These are phyloP conservation scores for Lysiphlebus fabarum DNA, from an alignment of 1,140 invertebrate genomes.

Conservation along the genomic window DNA sequence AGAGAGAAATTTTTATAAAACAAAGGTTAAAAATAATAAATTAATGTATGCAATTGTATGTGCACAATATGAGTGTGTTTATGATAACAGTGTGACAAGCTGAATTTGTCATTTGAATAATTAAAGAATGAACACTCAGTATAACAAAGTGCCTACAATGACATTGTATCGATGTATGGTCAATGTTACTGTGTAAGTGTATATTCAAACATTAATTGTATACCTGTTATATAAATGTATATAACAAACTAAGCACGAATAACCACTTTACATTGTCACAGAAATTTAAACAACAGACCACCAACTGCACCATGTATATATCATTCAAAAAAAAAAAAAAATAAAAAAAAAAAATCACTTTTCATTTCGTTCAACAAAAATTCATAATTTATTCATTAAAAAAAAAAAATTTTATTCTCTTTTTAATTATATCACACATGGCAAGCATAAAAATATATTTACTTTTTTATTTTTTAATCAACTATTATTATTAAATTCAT, in stretches of 20 bases:
- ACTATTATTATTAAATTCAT: too few relatives aligned
- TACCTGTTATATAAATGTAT: constrained; percentile 28
- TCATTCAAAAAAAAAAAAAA: too few relatives aligned
- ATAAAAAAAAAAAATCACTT: too few relatives aligned
- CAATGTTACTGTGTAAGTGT: too few relatives aligned
- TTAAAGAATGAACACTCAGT: constrained; percentile 43
- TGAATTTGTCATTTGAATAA: constrained; percentile 45
- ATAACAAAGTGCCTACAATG: constrained; percentile 18
- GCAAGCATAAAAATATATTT: too few relatives aligned
- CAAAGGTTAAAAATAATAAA: too few relatives aligned
- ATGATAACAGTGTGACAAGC: neutral
- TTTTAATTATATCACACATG: too few relatives aligned
- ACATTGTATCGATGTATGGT: constrained; percentile 28
- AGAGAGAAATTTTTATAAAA: too few relatives aligned
- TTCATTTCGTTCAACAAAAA: constrained; percentile 18
- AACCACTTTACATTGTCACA: constrained; percentile 45
- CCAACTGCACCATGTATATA: constrained; percentile 5
- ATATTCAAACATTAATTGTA: constrained; percentile 18
- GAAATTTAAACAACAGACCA: constrained; percentile 47
- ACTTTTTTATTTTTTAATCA: too few relatives aligned
- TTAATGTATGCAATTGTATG: too few relatives aligned
- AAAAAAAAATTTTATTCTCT: too few relatives aligned
- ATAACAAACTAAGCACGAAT: constrained; percentile 16
- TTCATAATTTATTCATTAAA: constrained; percentile 11
- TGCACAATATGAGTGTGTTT: too few relatives aligned